Percentiles rank a stretch among this genome's conserved stretches.
Evolutionary conservation across 2,797 vertebrate species (phyloP).

Genomic region (Dryobates pubescens): DNA sequence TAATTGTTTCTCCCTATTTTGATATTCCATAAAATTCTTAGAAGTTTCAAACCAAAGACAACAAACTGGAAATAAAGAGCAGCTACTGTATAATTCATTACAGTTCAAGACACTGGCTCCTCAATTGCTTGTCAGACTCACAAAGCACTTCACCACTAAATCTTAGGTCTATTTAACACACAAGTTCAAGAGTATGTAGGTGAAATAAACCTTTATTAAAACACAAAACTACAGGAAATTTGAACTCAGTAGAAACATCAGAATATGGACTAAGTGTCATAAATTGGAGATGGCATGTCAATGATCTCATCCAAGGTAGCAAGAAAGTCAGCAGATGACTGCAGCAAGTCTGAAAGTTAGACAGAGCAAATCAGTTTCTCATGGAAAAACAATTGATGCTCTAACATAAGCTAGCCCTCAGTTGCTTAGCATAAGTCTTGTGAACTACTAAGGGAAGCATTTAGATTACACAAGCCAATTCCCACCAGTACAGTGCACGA

Average conservation of each 20-base stretch:
- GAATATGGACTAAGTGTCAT: conserved; percentile 32
- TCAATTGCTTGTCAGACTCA: background rate
- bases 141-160: background rate
- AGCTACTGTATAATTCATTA: background rate
- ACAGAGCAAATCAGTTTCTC: background rate
- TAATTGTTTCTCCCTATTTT: background rate
- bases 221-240: background rate
- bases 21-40: background rate
- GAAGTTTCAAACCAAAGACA: background rate
- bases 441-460: background rate
- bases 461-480: background rate
- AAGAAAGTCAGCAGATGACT: conserved; percentile 70
- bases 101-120: background rate
- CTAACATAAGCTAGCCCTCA: background rate
- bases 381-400: background rate
- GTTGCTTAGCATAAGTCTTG: background rate
- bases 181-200: background rate
- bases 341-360: conserved; percentile 62
- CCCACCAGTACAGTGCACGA: background rate
- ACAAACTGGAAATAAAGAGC: background rate
- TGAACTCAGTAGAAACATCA: background rate
- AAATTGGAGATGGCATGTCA: conserved; percentile 69
- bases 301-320: conserved; percentile 75
- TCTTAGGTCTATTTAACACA: background rate
- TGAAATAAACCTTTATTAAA: conserved; percentile 39